Conservation (phyloP, 2,888 invertebrate species). For the Portevinia maculata region DNA sequence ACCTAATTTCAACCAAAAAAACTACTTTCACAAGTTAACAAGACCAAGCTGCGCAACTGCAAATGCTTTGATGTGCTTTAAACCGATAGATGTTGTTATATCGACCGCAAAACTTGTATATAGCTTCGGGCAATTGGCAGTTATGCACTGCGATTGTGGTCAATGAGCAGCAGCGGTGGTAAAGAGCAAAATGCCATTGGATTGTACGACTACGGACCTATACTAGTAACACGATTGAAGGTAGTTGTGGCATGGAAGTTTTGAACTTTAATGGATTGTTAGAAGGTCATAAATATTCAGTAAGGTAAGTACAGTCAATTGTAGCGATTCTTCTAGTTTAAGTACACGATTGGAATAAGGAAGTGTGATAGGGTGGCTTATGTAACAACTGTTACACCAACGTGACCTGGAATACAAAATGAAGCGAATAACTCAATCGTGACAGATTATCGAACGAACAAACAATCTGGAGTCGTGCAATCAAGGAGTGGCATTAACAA, state of each 20-base stretch:
- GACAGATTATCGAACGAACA: not conserved
- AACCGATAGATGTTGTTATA: not conserved
- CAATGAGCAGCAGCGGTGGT: conserved; percentile 3
- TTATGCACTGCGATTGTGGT: conserved; percentile 17
- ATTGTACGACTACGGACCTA: not conserved
- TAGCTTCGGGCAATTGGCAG: conserved; percentile 8
- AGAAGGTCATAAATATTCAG: conserved; percentile 43
- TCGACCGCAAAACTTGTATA: conserved; percentile 8
- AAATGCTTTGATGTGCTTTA: not conserved
- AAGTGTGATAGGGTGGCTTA: conserved; percentile 12
- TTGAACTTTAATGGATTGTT: conserved; percentile 16
- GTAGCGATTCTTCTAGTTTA: conserved; percentile 3
- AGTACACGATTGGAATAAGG: conserved; percentile 14
- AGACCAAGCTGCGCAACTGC: conserved; percentile 22
- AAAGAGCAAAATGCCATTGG: conserved; percentile 17
- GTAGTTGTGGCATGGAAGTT: not conserved
- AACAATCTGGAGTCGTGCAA: not conserved
- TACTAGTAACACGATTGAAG: conserved; percentile 2
- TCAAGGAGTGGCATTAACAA: not conserved
- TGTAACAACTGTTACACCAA: conserved; percentile 3
- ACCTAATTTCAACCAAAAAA: conserved; percentile 25
- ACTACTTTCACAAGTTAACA: conserved; percentile 67
- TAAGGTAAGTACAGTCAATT: conserved; percentile 34
- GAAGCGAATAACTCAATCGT: conserved; percentile 14
- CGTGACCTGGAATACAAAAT: conserved; percentile 18